These are phyloP conservation scores for Pocillopora verrucosa DNA, from an alignment of 64 coral and sea anemone genomes.

Conservation along the genomic window DNA sequence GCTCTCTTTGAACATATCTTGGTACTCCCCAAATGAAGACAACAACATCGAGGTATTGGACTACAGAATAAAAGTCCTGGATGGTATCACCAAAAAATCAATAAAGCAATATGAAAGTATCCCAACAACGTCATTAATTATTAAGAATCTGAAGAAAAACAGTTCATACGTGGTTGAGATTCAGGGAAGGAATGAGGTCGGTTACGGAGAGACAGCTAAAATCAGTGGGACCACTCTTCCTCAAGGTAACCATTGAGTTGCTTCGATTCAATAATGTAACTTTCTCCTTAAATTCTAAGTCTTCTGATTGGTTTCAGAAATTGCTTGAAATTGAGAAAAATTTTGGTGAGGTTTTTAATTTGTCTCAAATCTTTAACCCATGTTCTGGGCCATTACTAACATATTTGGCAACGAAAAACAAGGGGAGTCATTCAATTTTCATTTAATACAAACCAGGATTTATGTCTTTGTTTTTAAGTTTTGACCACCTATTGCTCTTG, in stretches of 20 bases:
- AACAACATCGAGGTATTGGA: constrained; percentile 16
- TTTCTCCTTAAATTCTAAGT: neutral
- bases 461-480: no score
- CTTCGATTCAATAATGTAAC: neutral
- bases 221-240: neutral
- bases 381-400: no score
- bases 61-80: constrained; percentile 15
- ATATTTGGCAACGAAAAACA: no score
- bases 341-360: no score
- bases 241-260: neutral
- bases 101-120: neutral
- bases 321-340: no score
- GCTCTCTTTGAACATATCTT: neutral
- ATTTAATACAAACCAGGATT: no score
- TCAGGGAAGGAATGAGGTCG: constrained; percentile 9
- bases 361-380: no score
- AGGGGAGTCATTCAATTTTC: no score
- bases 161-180: neutral
- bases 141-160: constrained; percentile 1
- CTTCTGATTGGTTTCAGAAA: neutral
- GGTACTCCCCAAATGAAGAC: constrained; percentile 1
- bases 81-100: neutral
- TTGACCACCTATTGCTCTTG: no score
- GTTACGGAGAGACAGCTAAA: constrained; percentile 1
- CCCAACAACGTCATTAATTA: neutral